Evolutionary conservation across 2,797 vertebrate species (phyloP).

Genomic region (Clarias platycephalus): DNA sequence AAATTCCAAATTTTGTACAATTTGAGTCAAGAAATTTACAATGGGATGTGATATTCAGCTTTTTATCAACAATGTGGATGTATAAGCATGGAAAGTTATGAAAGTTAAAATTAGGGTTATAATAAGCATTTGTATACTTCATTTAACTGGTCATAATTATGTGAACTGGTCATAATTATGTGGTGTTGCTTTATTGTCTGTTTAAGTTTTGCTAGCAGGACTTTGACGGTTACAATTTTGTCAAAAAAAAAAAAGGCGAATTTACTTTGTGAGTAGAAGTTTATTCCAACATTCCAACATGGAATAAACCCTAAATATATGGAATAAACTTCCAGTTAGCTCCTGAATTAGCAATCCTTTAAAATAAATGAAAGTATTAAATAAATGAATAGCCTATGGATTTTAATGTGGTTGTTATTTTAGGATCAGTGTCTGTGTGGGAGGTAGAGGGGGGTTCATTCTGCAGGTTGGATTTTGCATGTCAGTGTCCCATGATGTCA

Average conservation of each 20-base stretch:
- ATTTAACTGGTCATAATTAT: not conserved
- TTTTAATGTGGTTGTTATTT: constrained; percentile 11
- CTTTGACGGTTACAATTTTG: not conserved
- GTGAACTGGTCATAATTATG: not conserved
- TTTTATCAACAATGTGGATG: not conserved
- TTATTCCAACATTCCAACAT: not conserved
- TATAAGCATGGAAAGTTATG: not conserved
- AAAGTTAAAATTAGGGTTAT: not conserved
- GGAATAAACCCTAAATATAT: not conserved
- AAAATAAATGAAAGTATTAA: not conserved
- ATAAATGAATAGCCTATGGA: not conserved
- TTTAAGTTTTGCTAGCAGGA: not conserved
- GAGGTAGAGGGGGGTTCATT: not conserved
- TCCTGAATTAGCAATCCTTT: not conserved
- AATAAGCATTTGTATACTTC: not conserved
- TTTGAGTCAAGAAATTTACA: not conserved
- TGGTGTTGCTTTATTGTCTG: not conserved
- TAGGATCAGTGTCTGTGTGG: constrained; percentile 8
- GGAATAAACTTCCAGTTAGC: constrained; percentile 2
- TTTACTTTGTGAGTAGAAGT: not conserved
- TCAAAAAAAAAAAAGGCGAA: no score
- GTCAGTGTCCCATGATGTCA: constrained; percentile 16
- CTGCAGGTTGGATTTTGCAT: constrained; percentile 11
- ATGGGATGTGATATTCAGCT: not conserved
- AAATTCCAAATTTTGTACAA: not conserved